Evolutionary conservation across 2,888 invertebrate species (phyloP).

Genomic region (Cheilosia impressa): DNA sequence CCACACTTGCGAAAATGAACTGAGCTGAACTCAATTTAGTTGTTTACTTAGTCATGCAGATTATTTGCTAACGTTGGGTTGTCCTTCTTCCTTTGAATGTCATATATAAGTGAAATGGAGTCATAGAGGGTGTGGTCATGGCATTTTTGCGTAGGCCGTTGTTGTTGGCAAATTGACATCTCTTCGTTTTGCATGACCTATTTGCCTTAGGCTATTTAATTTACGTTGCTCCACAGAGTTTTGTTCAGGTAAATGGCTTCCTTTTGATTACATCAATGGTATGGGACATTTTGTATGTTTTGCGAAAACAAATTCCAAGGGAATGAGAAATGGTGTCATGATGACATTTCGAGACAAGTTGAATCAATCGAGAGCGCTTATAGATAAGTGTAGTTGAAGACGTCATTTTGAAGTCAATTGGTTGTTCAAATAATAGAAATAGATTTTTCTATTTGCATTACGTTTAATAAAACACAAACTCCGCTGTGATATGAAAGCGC

Average conservation of each 20-base stretch:
- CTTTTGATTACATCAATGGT: slow-evolving; percentile 27
- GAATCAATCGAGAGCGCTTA: no score
- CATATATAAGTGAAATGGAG: slow-evolving; percentile 1
- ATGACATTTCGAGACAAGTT: no score
- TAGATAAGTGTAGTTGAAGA: no score
- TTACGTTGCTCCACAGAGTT: slow-evolving; percentile 22
- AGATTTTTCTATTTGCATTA: no score
- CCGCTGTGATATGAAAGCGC: no score
- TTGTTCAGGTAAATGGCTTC: slow-evolving; percentile 48
- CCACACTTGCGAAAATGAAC: slow-evolving; percentile 22
- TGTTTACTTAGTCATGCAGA: slow-evolving; percentile 59
- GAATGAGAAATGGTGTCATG: background rate
- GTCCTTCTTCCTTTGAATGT: slow-evolving; percentile 2
- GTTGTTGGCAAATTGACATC: slow-evolving; percentile 55
- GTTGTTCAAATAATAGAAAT: no score
- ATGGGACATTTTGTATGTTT: slow-evolving; percentile 2
- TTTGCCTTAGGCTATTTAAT: slow-evolving; percentile 52
- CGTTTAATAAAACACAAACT: no score
- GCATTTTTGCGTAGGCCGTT: background rate
- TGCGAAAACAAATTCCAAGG: background rate
- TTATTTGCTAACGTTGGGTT: slow-evolving; percentile 32
- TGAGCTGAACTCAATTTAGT: slow-evolving; percentile 57
- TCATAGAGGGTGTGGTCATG: slow-evolving; percentile 46
- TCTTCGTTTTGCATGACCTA: slow-evolving; percentile 37
- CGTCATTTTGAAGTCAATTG: no score